phyloP scores from a whole-genome alignment of 2,113 vertebrate species.

The Acrocephalus kingi region DNA sequence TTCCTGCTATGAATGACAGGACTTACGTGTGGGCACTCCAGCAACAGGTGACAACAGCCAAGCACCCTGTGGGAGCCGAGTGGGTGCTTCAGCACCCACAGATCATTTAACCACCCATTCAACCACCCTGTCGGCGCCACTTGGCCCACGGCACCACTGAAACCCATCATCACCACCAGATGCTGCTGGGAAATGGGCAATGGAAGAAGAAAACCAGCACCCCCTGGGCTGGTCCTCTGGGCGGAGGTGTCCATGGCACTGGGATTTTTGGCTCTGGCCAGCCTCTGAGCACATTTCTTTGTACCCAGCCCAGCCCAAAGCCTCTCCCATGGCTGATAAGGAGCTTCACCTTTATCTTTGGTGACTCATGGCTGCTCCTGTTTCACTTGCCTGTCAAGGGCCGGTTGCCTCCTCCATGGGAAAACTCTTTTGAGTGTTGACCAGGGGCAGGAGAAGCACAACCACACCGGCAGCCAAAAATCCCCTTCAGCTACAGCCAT shows the following conservation, averaged over 20 bases:
- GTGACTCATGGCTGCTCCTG: conserved; percentile 47
- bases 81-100: neutral
- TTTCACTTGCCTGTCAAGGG: neutral
- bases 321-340: conserved; percentile 33
- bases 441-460: neutral
- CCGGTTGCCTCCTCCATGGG: neutral
- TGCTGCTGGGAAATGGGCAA: neutral
- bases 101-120: neutral
- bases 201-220: neutral
- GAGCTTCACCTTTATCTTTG: conserved; percentile 31
- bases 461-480: neutral
- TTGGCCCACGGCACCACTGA: neutral
- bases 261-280: neutral
- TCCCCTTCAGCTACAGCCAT: neutral
- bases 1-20: neutral
- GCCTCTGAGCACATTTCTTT: conserved; percentile 2
- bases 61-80: neutral
- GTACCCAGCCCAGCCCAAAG: neutral
- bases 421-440: neutral
- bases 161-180: neutral
- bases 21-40: neutral
- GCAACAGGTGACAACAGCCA: neutral
- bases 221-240: neutral
- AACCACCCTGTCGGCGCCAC: neutral
- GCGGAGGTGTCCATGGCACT: accelerated